Conservation (phyloP, 2,797 vertebrate species). For the Girardinus metallicus region DNA sequence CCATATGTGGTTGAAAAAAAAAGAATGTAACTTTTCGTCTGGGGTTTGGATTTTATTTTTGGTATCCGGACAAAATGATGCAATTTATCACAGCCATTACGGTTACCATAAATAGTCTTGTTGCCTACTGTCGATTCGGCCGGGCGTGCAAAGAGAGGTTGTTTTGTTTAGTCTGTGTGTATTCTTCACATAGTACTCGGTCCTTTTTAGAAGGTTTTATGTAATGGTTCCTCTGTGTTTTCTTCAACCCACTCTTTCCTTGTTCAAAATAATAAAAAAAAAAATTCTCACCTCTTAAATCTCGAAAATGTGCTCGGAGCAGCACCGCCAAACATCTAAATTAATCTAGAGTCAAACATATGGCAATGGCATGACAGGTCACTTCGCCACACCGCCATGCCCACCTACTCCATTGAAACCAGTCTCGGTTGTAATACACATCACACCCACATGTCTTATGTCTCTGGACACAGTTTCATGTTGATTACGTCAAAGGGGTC, state of each 20-base stretch:
- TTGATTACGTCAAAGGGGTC: too few species aligned
- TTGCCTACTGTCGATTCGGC: background rate
- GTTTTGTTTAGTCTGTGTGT: slow-evolving; percentile 12
- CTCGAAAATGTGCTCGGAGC: too few species aligned
- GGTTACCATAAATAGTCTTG: slow-evolving; percentile 2
- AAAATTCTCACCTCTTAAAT: too few species aligned
- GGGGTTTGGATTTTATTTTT: background rate
- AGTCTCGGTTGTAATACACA: too few species aligned
- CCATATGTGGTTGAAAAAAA: background rate
- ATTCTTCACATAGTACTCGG: background rate
- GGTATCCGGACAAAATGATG: slow-evolving; percentile 13
- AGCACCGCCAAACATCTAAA: too few species aligned
- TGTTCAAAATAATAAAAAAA: background rate
- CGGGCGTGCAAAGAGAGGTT: background rate
- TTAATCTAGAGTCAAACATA: too few species aligned
- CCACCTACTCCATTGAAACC: too few species aligned
- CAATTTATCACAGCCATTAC: slow-evolving; percentile 19
- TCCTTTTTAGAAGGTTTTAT: background rate
- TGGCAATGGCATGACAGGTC: too few species aligned
- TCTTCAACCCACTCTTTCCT: background rate
- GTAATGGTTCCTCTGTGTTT: background rate
- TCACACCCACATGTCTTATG: too few species aligned
- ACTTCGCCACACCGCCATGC: too few species aligned
- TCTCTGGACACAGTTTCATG: too few species aligned
- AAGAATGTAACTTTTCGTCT: background rate